These are phyloP conservation scores for Mythimna albipuncta DNA, from an alignment of 2,888 invertebrate species.

Conservation along the genomic window DNA sequence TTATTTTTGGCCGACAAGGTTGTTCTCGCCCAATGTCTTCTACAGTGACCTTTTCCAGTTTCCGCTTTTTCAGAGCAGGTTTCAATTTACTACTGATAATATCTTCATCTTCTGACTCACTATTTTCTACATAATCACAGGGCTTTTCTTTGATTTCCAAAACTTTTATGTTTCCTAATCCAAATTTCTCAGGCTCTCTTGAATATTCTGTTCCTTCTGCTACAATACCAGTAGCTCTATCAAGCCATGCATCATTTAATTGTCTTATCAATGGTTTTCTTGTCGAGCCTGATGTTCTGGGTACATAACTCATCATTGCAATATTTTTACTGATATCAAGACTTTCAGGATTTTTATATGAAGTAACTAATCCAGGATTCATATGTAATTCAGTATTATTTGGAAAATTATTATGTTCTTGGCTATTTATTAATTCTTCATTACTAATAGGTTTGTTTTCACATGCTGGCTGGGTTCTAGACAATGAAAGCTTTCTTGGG, in stretches of 20 bases:
- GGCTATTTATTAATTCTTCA: conserved; percentile 9
- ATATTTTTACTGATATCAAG: conserved; percentile 34
- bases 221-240: conserved; percentile 84
- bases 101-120: conserved; percentile 92
- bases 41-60: conserved; percentile 65
- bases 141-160: conserved; percentile 71
- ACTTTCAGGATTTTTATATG: conserved; percentile 36
- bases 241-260: conserved; percentile 85
- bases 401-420: neutral
- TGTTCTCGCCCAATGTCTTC: conserved; percentile 45
- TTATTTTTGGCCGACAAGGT: conserved; percentile 38
- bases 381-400: conserved; percentile 12
- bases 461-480: conserved; percentile 68
- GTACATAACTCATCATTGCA: conserved; percentile 38
- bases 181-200: conserved; percentile 73
- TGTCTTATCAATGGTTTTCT: conserved; percentile 72
- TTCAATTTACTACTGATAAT: conserved; percentile 82
- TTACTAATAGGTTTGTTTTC: conserved; percentile 53
- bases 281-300: conserved; percentile 34
- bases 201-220: conserved; percentile 59
- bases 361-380: conserved; percentile 7
- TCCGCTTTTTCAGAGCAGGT: conserved; percentile 91
- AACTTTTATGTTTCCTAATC: conserved; percentile 80
- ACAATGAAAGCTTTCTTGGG: conserved; percentile 92
- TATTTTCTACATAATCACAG: conserved; percentile 93